These are phyloP conservation scores for Meleagris gallopavo DNA, from an alignment of 2,113 vertebrate species.

Conservation along the genomic window DNA sequence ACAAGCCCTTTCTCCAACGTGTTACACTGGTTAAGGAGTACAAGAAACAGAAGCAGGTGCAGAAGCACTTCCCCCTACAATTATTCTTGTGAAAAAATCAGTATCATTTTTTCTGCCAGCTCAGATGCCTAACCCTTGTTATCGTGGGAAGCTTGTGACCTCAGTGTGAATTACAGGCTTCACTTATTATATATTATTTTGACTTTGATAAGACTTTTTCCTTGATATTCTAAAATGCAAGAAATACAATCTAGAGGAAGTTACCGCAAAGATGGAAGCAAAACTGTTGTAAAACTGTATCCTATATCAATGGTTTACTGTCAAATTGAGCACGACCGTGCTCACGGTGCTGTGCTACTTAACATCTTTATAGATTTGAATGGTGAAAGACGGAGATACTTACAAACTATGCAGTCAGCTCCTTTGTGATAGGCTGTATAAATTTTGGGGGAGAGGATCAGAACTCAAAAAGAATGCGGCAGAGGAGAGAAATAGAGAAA, in stretches of 20 bases:
- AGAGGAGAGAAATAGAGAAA: not conserved
- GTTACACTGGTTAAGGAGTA: not conserved
- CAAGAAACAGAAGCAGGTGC: slow-evolving; percentile 30
- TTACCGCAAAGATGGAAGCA: slow-evolving; percentile 46
- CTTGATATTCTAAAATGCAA: slow-evolving; percentile 47
- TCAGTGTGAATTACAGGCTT: slow-evolving; percentile 4
- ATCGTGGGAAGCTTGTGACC: slow-evolving; percentile 58
- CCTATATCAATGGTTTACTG: not conserved
- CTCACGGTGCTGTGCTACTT: not conserved
- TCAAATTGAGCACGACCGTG: not conserved
- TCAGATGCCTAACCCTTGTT: not conserved
- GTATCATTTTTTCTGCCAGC: not conserved
- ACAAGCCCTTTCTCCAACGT: not conserved
- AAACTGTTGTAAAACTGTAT: slow-evolving; percentile 48
- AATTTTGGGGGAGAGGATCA: not conserved
- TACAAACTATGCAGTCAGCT: not conserved
- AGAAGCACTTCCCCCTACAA: slow-evolving; percentile 24
- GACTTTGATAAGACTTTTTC: slow-evolving; percentile 54
- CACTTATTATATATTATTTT: slow-evolving; percentile 63
- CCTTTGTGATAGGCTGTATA: not conserved
- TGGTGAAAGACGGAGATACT: not conserved
- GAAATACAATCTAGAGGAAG: slow-evolving; percentile 55
- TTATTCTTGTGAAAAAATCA: not conserved
- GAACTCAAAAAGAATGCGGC: not conserved
- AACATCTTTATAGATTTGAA: not conserved